Evolutionary conservation across 2,797 vertebrate genomes (phyloP).

Genomic region (Dicrostonyx torquatus): DNA sequence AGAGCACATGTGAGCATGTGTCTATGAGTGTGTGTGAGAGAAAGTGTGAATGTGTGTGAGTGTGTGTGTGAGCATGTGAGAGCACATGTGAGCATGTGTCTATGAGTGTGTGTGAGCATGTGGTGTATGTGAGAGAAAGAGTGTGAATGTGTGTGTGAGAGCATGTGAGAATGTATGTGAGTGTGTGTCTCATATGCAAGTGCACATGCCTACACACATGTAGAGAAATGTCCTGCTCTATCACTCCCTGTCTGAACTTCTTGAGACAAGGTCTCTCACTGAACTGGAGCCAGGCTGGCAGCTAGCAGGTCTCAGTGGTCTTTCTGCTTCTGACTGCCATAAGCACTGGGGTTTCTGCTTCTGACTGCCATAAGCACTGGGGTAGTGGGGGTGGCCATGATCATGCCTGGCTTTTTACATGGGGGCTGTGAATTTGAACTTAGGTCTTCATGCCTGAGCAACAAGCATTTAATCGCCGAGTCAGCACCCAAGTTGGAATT

Average conservation of each 20-base stretch:
- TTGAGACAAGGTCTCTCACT: background rate
- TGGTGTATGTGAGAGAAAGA: too few relatives aligned
- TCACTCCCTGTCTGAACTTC: background rate
- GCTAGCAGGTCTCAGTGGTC: background rate
- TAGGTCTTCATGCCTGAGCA: background rate
- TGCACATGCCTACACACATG: background rate
- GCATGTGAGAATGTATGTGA: background rate
- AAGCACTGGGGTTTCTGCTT: background rate
- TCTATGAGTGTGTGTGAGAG: background rate
- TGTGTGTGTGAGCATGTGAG: background rate
- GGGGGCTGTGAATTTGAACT: background rate
- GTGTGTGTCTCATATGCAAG: background rate
- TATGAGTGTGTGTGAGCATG: background rate
- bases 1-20: background rate
- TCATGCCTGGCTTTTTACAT: background rate
- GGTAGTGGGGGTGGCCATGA: too few relatives aligned
- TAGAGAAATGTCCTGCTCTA: background rate
- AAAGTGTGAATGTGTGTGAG: background rate
- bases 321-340: background rate
- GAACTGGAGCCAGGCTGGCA: background rate
- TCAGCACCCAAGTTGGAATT: background rate
- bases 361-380: background rate
- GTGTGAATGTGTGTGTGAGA: too few relatives aligned
- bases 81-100: background rate
- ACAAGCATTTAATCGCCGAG: background rate